These are phyloP conservation scores for Epicauta chinensis DNA, from an alignment of 1,140 invertebrate genomes.

Conservation along the genomic window DNA sequence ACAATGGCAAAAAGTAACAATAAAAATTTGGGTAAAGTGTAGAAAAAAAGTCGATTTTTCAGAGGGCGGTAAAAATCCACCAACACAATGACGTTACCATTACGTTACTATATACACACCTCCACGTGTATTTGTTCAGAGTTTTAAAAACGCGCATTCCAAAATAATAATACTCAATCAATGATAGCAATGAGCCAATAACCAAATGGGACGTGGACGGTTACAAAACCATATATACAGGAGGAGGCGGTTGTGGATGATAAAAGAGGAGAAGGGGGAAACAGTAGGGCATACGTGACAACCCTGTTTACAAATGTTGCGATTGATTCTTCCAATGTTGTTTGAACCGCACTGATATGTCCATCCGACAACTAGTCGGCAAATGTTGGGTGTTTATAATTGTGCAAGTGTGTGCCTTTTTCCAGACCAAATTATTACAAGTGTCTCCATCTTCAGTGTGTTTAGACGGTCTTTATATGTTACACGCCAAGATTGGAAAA, in stretches of 20 bases:
- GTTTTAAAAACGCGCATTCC: conserved; percentile 46
- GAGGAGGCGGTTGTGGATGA: conserved; percentile 19
- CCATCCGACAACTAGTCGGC: conserved; percentile 11
- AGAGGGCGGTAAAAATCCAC: no score
- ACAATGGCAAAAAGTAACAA: conserved; percentile 23
- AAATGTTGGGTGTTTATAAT: background rate
- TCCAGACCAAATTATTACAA: no score
- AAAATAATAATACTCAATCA: conserved; percentile 47
- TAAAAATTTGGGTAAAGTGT: conserved; percentile 7
- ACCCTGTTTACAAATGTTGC: conserved; percentile 46
- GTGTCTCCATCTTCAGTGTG: no score
- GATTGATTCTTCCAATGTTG: conserved; percentile 45
- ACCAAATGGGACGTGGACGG: conserved; percentile 44
- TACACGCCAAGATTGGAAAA: no score
- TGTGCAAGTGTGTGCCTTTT: background rate
- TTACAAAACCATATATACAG: conserved; percentile 20
- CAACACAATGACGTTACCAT: conserved; percentile 12
- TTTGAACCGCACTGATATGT: conserved; percentile 41
- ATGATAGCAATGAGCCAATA: conserved; percentile 46
- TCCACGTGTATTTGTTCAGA: conserved; percentile 39
- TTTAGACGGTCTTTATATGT: no score
- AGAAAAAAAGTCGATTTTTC: no score
- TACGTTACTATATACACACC: conserved; percentile 31
- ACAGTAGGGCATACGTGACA: conserved; percentile 39
- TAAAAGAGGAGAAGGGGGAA: no score